Conservation (phyloP, 2,888 invertebrate species). For the Torymus texanus region DNA sequence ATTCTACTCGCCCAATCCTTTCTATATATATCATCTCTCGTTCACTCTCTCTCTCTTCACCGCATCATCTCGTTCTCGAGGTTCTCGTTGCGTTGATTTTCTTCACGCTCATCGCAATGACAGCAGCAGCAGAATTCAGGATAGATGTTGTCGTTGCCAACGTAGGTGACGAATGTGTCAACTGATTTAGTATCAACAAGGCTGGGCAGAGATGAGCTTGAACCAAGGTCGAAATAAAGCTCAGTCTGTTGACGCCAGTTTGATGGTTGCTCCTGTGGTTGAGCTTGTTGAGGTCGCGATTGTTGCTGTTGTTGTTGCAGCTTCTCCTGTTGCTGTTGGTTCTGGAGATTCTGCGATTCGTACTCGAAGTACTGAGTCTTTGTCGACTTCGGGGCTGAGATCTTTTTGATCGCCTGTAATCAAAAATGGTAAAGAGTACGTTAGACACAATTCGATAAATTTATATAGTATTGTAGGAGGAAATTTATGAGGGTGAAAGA, state of each 20-base stretch:
- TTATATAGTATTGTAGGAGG: no score
- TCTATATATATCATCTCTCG: not conserved
- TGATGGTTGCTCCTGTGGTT: constrained; percentile 40
- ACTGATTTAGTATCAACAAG: constrained; percentile 68
- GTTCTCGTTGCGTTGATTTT: constrained; percentile 72
- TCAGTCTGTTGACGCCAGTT: constrained; percentile 35
- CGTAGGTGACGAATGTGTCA: constrained; percentile 71
- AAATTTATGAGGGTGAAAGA: no score
- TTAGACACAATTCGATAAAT: not conserved
- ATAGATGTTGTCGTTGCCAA: constrained; percentile 65
- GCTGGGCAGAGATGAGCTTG: constrained; percentile 62
- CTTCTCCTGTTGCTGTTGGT: constrained; percentile 11
- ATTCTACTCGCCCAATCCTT: no score
- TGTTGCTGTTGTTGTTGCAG: constrained; percentile 10
- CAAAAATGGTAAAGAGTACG: not conserved
- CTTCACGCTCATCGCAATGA: constrained; percentile 70
- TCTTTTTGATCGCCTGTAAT: constrained; percentile 51
- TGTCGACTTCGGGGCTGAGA: constrained; percentile 30
- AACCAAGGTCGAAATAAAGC: constrained; percentile 64
- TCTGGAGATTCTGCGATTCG: constrained; percentile 6
- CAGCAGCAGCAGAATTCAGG: constrained; percentile 67
- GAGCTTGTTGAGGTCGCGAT: not conserved
- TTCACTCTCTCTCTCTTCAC: constrained; percentile 4
- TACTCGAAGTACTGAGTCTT: constrained; percentile 36
- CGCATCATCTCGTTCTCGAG: constrained; percentile 72